Evolutionary conservation across 2,113 vertebrate genomes (phyloP).

Genomic region (Albula goreensis): DNA sequence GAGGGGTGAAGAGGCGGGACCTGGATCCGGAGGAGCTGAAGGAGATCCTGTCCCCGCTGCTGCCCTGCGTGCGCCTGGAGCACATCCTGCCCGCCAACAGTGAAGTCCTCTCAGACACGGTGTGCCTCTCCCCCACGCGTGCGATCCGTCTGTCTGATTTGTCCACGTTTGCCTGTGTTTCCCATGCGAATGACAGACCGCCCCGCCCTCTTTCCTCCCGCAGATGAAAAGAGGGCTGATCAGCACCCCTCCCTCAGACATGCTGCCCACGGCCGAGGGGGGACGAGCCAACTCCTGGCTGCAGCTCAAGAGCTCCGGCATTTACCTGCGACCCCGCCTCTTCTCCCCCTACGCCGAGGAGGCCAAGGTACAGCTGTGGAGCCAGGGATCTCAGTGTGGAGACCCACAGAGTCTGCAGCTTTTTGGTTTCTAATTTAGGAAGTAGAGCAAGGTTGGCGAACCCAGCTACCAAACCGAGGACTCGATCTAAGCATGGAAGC

Average conservation of each 20-base stretch:
- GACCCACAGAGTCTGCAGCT: too few relatives aligned
- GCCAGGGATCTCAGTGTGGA: too few relatives aligned
- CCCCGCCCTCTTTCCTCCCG: constrained; percentile 21
- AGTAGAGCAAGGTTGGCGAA: too few relatives aligned
- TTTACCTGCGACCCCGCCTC: constrained; percentile 88
- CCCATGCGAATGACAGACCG: neutral
- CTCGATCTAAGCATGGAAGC: too few relatives aligned
- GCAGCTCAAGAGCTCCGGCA: constrained; percentile 91
- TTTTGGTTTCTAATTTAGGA: neutral
- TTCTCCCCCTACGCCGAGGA: constrained; percentile 92
- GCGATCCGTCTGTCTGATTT: neutral
- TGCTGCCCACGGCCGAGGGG: constrained; percentile 91
- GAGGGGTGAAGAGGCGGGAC: constrained; percentile 92
- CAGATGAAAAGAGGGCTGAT: constrained; percentile 97
- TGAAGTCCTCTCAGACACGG: constrained; percentile 87
- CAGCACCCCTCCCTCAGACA: constrained; percentile 95
- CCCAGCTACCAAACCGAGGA: too few relatives aligned
- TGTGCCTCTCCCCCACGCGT: constrained; percentile 39
- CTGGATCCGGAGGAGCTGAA: constrained; percentile 92
- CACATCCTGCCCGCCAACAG: constrained; percentile 92
- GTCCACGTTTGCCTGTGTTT: neutral
- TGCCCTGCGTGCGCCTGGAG: constrained; percentile 90
- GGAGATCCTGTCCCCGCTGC: constrained; percentile 88
- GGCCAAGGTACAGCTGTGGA: constrained; percentile 80
- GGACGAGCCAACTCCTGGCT: constrained; percentile 95